Evolutionary conservation across 2,797 vertebrate genomes (phyloP).

Genomic region (Danio jaintianensis): DNA sequence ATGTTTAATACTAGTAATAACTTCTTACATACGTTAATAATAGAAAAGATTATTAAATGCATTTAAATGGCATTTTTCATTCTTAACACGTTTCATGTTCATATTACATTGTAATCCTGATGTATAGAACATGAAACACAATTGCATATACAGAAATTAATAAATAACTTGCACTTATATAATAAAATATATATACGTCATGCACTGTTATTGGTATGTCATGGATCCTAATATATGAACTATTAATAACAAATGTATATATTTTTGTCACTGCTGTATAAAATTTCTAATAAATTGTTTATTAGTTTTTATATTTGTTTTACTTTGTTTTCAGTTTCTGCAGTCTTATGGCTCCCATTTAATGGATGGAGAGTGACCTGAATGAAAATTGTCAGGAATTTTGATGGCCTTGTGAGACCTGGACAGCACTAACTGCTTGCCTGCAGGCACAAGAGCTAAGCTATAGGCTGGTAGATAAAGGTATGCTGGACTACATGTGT

Average conservation of each 20-base stretch:
- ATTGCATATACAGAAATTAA: no score
- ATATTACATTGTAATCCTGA: no score
- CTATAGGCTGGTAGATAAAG: constrained; percentile 37
- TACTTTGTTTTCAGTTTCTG: neutral
- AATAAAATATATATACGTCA: no score
- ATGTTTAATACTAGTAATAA: no score
- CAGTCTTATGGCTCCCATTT: neutral
- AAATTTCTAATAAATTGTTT: neutral
- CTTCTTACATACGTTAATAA: neutral
- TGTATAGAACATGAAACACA: no score
- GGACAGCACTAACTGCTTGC: constrained; percentile 34
- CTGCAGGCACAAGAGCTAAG: constrained; percentile 37
- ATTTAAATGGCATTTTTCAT: no score
- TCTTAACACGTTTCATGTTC: no score
- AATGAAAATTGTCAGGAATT: constrained; percentile 45
- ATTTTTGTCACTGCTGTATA: no score
- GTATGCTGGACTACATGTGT: constrained; percentile 56
- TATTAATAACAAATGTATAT: no score
- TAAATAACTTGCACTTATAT: no score
- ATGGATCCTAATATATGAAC: no score
- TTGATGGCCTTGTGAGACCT: constrained; percentile 46
- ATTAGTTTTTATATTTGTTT: neutral
- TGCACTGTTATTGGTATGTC: no score
- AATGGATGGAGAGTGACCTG: neutral
- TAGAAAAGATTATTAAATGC: neutral